phyloP scores from a whole-genome alignment of 2,888 invertebrate species.

The Nomada ruficornis region DNA sequence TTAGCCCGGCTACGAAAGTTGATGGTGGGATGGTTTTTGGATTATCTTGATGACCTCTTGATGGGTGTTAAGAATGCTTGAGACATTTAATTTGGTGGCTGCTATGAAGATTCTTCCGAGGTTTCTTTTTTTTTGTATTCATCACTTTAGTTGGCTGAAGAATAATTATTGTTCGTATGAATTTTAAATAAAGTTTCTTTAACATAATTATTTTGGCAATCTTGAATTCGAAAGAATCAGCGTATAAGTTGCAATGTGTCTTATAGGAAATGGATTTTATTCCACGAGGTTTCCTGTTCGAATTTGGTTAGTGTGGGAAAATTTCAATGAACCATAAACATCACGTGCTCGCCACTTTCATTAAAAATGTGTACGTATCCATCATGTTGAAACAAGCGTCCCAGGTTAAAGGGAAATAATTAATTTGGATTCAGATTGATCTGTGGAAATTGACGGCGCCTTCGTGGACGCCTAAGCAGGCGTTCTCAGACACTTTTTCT shows the following conservation, averaged over 20 bases:
- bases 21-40: slow-evolving; percentile 49
- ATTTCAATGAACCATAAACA: slow-evolving; percentile 26
- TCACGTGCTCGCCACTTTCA: slow-evolving; percentile 58
- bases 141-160: background rate
- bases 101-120: background rate
- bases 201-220: background rate
- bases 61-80: slow-evolving; percentile 45
- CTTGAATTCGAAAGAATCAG: background rate
- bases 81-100: background rate
- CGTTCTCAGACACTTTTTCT: slow-evolving; percentile 35
- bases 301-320: no score
- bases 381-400: slow-evolving; percentile 66
- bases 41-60: slow-evolving; percentile 72
- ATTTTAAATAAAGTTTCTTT: background rate
- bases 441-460: slow-evolving; percentile 70
- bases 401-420: slow-evolving; percentile 65
- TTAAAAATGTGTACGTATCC: slow-evolving; percentile 69
- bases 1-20: slow-evolving; percentile 65
- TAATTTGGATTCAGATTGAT: slow-evolving; percentile 78
- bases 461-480: slow-evolving; percentile 20
- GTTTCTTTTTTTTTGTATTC: background rate
- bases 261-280: slow-evolving; percentile 18
- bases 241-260: background rate
- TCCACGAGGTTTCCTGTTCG: no score
- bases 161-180: background rate